phyloP scores from a whole-genome alignment of 2,888 invertebrate genomes.

The Marronus borbonicus region DNA sequence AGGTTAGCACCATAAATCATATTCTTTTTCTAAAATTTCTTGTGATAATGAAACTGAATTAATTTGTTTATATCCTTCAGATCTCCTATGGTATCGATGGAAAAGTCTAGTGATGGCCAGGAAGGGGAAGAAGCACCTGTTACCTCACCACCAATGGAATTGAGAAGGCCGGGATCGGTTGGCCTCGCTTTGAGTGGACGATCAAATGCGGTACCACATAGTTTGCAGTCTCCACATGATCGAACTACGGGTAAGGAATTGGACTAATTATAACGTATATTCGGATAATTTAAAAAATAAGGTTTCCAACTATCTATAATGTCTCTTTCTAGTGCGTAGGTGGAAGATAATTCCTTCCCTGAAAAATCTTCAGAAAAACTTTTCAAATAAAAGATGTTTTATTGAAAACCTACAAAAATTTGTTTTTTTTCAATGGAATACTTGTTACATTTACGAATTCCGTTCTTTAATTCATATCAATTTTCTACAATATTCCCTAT shows the following conservation, averaged over 20 bases:
- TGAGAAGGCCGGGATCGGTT: constrained; percentile 76
- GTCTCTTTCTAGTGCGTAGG: too few relatives aligned
- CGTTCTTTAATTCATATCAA: too few relatives aligned
- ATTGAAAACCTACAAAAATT: too few relatives aligned
- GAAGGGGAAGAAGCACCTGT: constrained; percentile 71
- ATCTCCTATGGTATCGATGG: constrained; percentile 75
- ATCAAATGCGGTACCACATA: constrained; percentile 78
- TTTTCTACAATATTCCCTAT: too few relatives aligned
- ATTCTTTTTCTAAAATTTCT: too few relatives aligned
- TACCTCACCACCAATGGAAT: constrained; percentile 79
- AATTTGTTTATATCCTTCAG: constrained; percentile 55
- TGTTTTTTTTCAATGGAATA: too few relatives aligned
- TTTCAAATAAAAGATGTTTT: too few relatives aligned
- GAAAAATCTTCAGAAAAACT: too few relatives aligned
- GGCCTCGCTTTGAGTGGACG: constrained; percentile 70
- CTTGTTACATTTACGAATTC: too few relatives aligned
- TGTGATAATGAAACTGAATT: background rate
- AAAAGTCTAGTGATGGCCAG: constrained; percentile 74
- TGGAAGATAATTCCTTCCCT: too few relatives aligned
- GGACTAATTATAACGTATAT: background rate
- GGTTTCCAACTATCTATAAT: too few relatives aligned
- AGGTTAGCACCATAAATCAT: constrained; percentile 42
- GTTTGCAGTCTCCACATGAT: constrained; percentile 81
- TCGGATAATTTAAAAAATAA: background rate
- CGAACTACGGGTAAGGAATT: constrained; percentile 74